phyloP scores from a whole-genome alignment of 2,888 invertebrate species.

The Polyploca ridens region DNA sequence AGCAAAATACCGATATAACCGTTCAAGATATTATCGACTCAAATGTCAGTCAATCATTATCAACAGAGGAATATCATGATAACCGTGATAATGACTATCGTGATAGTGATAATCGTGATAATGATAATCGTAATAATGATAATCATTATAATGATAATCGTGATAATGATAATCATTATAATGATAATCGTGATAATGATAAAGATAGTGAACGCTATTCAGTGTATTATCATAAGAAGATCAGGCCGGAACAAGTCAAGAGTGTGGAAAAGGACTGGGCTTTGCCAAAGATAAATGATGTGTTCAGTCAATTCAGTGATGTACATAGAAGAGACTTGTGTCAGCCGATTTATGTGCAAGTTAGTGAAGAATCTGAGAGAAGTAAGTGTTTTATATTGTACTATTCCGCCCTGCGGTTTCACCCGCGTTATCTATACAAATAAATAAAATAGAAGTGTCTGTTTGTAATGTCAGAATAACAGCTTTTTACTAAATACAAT shows the following conservation, averaged over 20 bases:
- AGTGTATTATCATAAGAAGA: conserved; percentile 59
- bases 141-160: background rate
- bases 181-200: conserved; percentile 13
- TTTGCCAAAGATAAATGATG: conserved; percentile 60
- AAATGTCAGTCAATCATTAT: conserved; percentile 19
- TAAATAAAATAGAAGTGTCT: background rate
- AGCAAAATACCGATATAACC: conserved; percentile 31
- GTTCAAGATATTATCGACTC: conserved; percentile 46
- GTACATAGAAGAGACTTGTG: conserved; percentile 35
- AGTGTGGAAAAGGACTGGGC: conserved; percentile 25
- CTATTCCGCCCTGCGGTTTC: no score
- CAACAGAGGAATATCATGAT: conserved; percentile 3
- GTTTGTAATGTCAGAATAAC: no score
- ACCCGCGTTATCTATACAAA: background rate
- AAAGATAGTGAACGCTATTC: no score
- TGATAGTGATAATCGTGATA: conserved; percentile 12
- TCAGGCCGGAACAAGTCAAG: conserved; percentile 49
- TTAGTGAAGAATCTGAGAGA: conserved; percentile 47
- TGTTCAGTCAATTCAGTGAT: conserved; percentile 53
- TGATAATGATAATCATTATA: background rate
- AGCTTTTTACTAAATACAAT: no score
- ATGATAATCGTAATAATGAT: no score
- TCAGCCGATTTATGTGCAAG: conserved; percentile 58
- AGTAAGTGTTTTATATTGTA: conserved; percentile 44
- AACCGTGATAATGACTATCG: background rate